Evolutionary conservation across 2,797 vertebrate genomes (phyloP).

Genomic region (Sphenodon punctatus): DNA sequence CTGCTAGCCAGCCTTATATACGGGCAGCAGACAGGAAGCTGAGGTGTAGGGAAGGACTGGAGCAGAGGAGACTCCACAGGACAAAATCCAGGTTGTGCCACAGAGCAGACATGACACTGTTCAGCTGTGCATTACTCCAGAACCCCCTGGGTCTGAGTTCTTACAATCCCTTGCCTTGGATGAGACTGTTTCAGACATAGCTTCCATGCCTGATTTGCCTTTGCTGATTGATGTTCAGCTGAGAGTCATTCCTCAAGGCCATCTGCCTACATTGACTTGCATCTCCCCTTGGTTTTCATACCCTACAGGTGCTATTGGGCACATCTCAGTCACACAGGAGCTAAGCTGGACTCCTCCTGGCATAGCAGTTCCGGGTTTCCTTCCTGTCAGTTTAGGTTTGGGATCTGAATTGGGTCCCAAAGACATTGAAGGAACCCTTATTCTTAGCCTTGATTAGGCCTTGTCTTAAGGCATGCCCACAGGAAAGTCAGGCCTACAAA

Average conservation of each 20-base stretch:
- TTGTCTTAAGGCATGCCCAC: not conserved
- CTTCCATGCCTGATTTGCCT: not conserved
- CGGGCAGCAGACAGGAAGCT: too few species aligned
- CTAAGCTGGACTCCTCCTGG: not conserved
- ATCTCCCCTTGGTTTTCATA: not conserved
- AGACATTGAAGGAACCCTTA: rapidly evolving
- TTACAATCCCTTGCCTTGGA: not conserved
- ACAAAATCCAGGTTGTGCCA: too few species aligned
- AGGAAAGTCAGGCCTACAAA: too few species aligned
- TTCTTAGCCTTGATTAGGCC: not conserved
- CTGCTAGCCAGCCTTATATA: too few species aligned
- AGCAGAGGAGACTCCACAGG: too few species aligned
- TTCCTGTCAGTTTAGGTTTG: not conserved
- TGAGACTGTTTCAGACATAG: not conserved
- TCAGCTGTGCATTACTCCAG: too few species aligned
- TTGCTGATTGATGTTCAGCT: not conserved
- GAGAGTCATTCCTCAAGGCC: not conserved
- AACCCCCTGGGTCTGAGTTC: too few species aligned
- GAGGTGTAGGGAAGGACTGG: too few species aligned
- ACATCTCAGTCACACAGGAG: too few species aligned
- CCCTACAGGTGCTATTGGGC: not conserved
- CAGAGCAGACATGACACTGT: too few species aligned
- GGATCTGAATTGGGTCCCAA: not conserved
- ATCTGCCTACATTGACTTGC: not conserved
- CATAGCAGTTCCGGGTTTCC: not conserved